Evolutionary conservation across 2,797 vertebrate genomes (phyloP), one percentile per base, ranked within the genome.

Genomic region (Yasuhikotakia modesta): DNA sequence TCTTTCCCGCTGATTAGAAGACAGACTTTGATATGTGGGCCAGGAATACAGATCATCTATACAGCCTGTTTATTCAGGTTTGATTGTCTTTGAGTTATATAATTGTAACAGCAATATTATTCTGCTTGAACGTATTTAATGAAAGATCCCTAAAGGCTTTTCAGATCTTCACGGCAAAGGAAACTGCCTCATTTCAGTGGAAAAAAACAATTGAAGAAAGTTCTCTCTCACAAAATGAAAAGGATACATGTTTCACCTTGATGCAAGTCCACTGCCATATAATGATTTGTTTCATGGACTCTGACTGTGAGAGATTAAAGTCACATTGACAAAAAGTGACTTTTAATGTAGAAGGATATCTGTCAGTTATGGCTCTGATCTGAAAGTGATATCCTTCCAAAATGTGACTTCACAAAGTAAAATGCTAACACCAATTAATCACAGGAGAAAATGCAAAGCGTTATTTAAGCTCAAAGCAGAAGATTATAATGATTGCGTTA

Each of bases 221-320:
- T 19, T 76, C 67, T 76, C 74, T 57, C 55, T 73, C 8, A n/a
- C 53, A 19, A 80, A 79, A 81, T 78, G 65, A 73, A 81, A 83
- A 82, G 66, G 46, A 55, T 50, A 81, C 83, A 81, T 39, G 68
- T 57, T 60, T 78, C 39, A 64, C 78, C 78, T 82, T 80, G 77
- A 80, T 70, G 72, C 61, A 19, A 70, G 60, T 72, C 53, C 43
- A 21, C 16, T 32, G 70, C 65, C 32, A 50, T 73, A 70, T 81
- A 84, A 79, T 78, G 77, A 83, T 76, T 77, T 58, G 57, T 82
- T 84, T 83, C 27, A 65, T 73, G 73, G 71, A 79, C 80, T 84
- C 73, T 78, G 79, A 78, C 61, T 21, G 43, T 78, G 73, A 77
- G 73, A 84, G 79, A 81, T 87, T 77, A 85, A 86, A 84, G 84